These are phyloP conservation scores for Drosophila virilis DNA, from an alignment of 1,140 invertebrate genomes.

Conservation along the genomic window DNA sequence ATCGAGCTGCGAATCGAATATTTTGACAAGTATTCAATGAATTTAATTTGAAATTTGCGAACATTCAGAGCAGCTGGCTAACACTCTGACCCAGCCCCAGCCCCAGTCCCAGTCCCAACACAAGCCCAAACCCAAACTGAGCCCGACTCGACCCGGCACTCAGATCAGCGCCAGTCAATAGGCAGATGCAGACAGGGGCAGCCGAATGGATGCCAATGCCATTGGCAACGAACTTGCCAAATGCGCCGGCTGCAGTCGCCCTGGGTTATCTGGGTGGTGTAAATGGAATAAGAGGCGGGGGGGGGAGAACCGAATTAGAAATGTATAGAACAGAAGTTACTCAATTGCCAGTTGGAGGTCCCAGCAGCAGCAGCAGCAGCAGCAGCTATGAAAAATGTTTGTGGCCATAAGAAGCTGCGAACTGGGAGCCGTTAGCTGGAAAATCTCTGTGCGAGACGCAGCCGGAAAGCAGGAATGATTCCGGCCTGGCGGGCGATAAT, in stretches of 20 bases:
- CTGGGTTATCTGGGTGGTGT: too few relatives aligned
- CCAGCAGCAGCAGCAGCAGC: conserved; percentile 24
- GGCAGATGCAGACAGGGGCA: conserved; percentile 23
- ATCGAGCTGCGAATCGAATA: conserved; percentile 54
- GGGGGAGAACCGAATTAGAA: conserved; percentile 74
- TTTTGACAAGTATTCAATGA: conserved; percentile 83
- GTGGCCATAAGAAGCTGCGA: conserved; percentile 44
- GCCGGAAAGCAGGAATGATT: conserved; percentile 72
- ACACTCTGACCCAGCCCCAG: conserved; percentile 20
- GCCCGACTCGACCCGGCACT: conserved; percentile 26
- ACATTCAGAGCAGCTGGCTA: conserved; percentile 25
- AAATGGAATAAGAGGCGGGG: background rate
- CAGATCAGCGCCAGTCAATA: conserved; percentile 26
- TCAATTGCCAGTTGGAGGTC: conserved; percentile 49
- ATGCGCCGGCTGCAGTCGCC: conserved; percentile 22
- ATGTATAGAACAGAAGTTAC: conserved; percentile 81
- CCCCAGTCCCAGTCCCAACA: background rate
- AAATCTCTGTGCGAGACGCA: conserved; percentile 49
- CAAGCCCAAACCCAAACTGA: conserved; percentile 20
- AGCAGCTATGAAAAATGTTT: conserved; percentile 61
- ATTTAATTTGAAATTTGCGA: conserved; percentile 78
- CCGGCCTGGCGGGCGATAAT: conserved; percentile 67
- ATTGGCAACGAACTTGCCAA: conserved; percentile 28
- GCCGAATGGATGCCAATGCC: conserved; percentile 33
- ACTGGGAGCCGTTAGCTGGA: conserved; percentile 19